These are phyloP conservation scores for Odobenus rosmarus DNA, from an alignment of 2,113 vertebrate genomes.

Conservation along the genomic window DNA sequence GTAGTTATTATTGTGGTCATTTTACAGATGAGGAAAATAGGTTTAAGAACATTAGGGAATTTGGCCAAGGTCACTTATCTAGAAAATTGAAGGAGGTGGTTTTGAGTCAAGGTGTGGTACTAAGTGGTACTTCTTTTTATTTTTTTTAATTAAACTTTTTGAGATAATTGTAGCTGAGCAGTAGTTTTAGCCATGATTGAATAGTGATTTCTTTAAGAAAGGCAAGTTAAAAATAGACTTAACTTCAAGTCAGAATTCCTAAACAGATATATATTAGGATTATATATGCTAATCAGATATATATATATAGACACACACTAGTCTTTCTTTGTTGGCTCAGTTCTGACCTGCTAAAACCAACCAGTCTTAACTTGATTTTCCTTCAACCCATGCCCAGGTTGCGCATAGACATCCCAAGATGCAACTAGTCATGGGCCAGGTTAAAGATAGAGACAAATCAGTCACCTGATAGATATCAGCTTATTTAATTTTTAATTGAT, in stretches of 20 bases:
- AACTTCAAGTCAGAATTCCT: conserved; percentile 4
- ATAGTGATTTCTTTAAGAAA: conserved; percentile 8
- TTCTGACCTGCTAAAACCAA: neutral
- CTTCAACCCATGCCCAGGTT: neutral
- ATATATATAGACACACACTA: neutral
- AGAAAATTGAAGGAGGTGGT: conserved; percentile 22
- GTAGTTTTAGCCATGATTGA: neutral
- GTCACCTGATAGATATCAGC: neutral
- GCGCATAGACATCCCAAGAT: too few species aligned
- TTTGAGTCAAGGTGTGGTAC: conserved; percentile 5
- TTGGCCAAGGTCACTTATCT: conserved; percentile 44
- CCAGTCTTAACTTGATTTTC: neutral
- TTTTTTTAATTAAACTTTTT: neutral
- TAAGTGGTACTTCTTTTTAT: neutral
- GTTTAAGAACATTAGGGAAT: conserved; percentile 47
- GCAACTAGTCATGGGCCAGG: neutral
- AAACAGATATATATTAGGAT: neutral
- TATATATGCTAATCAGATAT: too few species aligned
- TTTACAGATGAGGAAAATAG: conserved; percentile 59
- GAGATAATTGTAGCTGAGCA: neutral
- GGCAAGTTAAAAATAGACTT: neutral
- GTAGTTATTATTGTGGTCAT: conserved; percentile 56
- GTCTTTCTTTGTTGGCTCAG: neutral
- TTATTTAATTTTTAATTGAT: neutral
- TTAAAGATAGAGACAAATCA: neutral